Percentiles rank a stretch among this genome's conserved stretches.
Evolutionary conservation across 2,797 vertebrate species (phyloP).

Genomic region (Furcifer pardalis): DNA sequence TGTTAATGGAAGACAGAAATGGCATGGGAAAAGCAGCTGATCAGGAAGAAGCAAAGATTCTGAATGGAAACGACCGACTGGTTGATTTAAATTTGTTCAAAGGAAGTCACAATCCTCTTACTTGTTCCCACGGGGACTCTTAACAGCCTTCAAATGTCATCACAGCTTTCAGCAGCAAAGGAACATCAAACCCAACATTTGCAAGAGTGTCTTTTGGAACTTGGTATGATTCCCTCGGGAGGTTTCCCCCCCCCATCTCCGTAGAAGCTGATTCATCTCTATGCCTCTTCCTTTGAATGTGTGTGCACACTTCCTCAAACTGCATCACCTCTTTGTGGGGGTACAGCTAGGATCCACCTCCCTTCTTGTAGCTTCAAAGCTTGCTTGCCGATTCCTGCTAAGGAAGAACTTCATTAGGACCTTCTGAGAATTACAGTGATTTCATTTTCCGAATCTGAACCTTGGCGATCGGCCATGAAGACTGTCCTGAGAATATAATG

Average conservation of each 20-base stretch:
- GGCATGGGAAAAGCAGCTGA: background rate
- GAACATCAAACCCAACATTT: constrained; percentile 18
- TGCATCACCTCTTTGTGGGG: background rate
- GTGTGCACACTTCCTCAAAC: no score
- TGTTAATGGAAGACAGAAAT: background rate
- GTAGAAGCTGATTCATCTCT: background rate
- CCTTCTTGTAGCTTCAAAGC: background rate
- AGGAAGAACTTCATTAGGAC: background rate
- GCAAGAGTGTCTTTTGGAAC: background rate
- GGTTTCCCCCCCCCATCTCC: background rate
- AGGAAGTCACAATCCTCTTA: background rate
- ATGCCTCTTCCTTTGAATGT: background rate
- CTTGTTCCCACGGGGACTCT: background rate
- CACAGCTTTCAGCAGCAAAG: background rate
- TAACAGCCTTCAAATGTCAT: background rate
- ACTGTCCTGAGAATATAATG: no score
- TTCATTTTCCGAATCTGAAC: background rate
- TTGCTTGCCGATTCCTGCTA: background rate
- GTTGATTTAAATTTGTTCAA: constrained; percentile 10
- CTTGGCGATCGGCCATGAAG: no score
- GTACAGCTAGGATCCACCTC: no score
- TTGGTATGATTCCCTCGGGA: background rate
- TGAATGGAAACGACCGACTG: background rate
- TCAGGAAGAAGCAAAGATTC: background rate
- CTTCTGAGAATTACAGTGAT: background rate